These are phyloP conservation scores for Phyllopteryx taeniolatus DNA, from an alignment of 2,113 vertebrate genomes.

Conservation along the genomic window DNA sequence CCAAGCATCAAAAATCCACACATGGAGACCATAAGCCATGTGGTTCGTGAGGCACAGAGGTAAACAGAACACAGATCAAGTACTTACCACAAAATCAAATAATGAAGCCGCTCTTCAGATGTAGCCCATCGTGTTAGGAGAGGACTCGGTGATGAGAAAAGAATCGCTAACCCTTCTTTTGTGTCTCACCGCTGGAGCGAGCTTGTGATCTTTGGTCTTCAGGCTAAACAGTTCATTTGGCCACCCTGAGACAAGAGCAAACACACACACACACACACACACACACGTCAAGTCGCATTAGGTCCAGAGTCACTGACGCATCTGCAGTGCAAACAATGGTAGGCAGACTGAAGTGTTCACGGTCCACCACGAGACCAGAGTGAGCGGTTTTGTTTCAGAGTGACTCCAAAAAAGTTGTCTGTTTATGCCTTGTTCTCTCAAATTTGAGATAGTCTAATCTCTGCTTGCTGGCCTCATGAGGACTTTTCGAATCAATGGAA, in stretches of 20 bases:
- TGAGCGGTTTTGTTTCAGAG: slow-evolving; percentile 22
- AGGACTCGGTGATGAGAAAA: slow-evolving; percentile 26
- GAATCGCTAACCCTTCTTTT: slow-evolving; percentile 14
- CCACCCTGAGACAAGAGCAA: slow-evolving; percentile 62
- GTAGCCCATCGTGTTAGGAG: slow-evolving; percentile 43
- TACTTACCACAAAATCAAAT: slow-evolving; percentile 55
- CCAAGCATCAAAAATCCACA: slow-evolving; percentile 27
- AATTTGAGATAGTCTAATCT: background rate
- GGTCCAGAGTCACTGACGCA: slow-evolving; percentile 56
- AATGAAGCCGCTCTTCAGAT: slow-evolving; percentile 25
- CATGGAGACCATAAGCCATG: slow-evolving; percentile 36
- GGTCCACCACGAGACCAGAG: slow-evolving; percentile 29
- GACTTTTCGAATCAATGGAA: background rate
- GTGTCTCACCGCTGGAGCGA: slow-evolving; percentile 27
- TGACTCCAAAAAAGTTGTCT: background rate
- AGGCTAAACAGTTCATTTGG: slow-evolving; percentile 53
- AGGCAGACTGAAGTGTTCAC: slow-evolving; percentile 36
- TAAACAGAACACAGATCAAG: slow-evolving; percentile 23
- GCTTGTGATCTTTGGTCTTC: slow-evolving; percentile 60
- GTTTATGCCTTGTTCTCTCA: background rate
- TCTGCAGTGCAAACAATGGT: slow-evolving; percentile 65
- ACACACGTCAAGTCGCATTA: slow-evolving; percentile 64
- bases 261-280: slow-evolving; percentile 53
- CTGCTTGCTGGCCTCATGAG: background rate
- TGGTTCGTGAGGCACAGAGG: slow-evolving; percentile 34